Percentiles rank a stretch among this genome's conserved stretches.
Evolutionary conservation across 2,888 invertebrate species (phyloP).

Genomic region (Drosophila phalerata): DNA sequence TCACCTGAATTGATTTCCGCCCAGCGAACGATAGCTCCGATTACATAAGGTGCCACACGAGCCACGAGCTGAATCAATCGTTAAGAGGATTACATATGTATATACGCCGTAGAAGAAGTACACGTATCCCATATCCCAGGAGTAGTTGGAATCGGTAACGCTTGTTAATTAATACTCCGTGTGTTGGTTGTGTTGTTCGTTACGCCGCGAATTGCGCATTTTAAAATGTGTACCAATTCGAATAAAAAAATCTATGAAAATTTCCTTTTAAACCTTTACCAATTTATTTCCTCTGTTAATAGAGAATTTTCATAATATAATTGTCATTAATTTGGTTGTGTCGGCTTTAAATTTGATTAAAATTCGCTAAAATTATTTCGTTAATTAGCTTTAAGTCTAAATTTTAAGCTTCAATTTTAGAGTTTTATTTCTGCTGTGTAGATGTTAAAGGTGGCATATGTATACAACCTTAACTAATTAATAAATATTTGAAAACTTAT

Average conservation of each 20-base stretch:
- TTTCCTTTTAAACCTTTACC: not conserved
- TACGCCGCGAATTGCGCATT: constrained; percentile 28
- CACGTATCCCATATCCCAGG: constrained; percentile 12
- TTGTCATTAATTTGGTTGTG: too few relatives aligned
- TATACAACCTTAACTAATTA: too few relatives aligned
- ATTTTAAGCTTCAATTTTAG: too few relatives aligned
- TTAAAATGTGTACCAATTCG: not conserved
- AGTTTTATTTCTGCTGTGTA: too few relatives aligned
- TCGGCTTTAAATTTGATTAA: too few relatives aligned
- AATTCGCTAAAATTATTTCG: too few relatives aligned
- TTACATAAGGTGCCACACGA: constrained; percentile 38
- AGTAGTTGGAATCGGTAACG: constrained; percentile 6
- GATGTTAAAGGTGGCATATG: too few relatives aligned
- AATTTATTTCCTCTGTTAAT: not conserved
- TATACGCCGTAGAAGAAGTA: not conserved
- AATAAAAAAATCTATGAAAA: not conserved
- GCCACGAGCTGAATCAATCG: constrained; percentile 26
- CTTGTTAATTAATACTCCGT: constrained; percentile 18
- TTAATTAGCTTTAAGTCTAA: too few relatives aligned
- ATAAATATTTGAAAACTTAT: too few relatives aligned
- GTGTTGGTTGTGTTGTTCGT: constrained; percentile 2
- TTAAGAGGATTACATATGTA: constrained; percentile 60
- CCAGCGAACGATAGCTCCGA: constrained; percentile 19
- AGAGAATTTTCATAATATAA: not conserved
- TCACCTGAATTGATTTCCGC: constrained; percentile 57